phyloP scores from a whole-genome alignment of 2,797 vertebrate species.

The Phrynocephalus guinanensis region DNA sequence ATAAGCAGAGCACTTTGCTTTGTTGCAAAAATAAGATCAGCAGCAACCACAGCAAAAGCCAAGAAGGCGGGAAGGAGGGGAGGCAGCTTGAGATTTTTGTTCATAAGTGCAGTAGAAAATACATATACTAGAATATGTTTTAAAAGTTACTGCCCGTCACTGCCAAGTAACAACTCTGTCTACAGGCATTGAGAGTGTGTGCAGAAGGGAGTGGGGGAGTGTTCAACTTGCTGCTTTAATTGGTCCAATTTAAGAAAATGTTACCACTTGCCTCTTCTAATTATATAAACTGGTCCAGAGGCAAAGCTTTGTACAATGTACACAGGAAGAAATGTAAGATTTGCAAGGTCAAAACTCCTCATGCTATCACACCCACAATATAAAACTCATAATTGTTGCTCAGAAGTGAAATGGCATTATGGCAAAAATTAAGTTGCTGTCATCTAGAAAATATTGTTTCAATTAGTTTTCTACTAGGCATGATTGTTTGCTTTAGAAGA shows the following conservation, averaged over 20 bases:
- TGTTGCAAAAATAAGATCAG: neutral
- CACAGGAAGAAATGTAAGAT: too few relatives aligned
- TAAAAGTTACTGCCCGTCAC: neutral
- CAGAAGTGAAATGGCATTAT: neutral
- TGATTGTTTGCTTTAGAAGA: neutral
- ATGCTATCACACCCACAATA: too few relatives aligned
- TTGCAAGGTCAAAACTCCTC: too few relatives aligned
- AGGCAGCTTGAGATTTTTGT: neutral
- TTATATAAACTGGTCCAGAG: too few relatives aligned
- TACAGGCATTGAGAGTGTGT: neutral
- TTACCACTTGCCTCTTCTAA: neutral
- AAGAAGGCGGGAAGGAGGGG: neutral
- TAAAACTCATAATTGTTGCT: too few relatives aligned
- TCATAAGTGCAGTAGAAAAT: neutral
- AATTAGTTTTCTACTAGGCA: neutral
- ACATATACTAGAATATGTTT: neutral
- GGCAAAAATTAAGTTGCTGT: neutral
- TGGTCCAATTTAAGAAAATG: neutral
- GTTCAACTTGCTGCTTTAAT: neutral
- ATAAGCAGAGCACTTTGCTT: too few relatives aligned
- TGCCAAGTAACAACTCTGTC: too few relatives aligned
- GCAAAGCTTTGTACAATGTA: too few relatives aligned
- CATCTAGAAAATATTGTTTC: neutral
- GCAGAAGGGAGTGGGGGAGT: too few relatives aligned
- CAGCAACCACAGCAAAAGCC: neutral